Conservation (phyloP, 1,140 invertebrate species). For the Cherax destructor region DNA sequence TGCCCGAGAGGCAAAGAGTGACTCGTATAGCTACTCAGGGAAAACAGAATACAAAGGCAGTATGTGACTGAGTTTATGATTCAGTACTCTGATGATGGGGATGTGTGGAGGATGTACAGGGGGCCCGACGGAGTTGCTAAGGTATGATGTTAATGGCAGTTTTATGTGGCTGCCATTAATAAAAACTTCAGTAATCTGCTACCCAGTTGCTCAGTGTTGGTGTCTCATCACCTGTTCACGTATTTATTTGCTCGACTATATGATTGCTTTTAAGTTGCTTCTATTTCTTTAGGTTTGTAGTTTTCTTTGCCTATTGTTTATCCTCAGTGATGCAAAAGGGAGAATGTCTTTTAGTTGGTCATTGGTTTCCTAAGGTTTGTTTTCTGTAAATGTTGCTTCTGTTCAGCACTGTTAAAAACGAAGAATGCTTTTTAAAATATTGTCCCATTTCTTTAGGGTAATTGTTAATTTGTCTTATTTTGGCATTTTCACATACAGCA, state of each 20-base stretch:
- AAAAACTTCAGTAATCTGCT: background rate
- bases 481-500: too few species aligned
- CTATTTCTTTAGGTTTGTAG: background rate
- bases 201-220: background rate
- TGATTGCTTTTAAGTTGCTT: background rate
- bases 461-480: too few species aligned
- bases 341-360: background rate
- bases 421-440: too few species aligned
- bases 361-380: too few species aligned
- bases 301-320: too few species aligned
- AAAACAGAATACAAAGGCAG: conserved; percentile 79
- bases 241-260: background rate
- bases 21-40: conserved; percentile 89
- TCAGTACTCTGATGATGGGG: conserved; percentile 92
- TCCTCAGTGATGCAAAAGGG: background rate
- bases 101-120: conserved; percentile 87
- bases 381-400: too few species aligned
- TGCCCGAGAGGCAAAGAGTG: conserved; percentile 84
- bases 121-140: conserved; percentile 83
- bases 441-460: too few species aligned
- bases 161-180: background rate
- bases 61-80: conserved; percentile 79
- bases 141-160: conserved; percentile 78
- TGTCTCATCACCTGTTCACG: background rate
- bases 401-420: too few species aligned